Evolutionary conservation across 2,888 invertebrate genomes (phyloP).

Genomic region (Argyresthia goedartella): DNA sequence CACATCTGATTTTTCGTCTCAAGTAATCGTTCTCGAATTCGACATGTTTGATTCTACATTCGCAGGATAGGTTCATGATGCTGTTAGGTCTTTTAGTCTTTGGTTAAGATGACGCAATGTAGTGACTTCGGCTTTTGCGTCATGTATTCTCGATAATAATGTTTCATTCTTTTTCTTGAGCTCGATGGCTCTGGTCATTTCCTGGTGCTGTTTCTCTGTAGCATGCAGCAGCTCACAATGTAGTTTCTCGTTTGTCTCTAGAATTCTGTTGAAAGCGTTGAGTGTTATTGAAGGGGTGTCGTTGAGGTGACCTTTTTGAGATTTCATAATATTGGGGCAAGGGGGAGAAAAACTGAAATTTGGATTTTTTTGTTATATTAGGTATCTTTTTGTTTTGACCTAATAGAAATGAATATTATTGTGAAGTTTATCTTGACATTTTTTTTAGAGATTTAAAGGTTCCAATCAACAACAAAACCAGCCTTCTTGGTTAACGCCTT

Average conservation of each 20-base stretch:
- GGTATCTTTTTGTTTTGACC: no score
- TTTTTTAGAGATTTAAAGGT: no score
- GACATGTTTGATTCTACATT: background rate
- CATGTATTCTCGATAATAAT: constrained; percentile 26
- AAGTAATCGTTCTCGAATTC: constrained; percentile 29
- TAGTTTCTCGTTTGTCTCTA: constrained; percentile 24
- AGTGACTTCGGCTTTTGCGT: constrained; percentile 25
- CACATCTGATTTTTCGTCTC: constrained; percentile 24
- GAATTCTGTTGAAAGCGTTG: constrained; percentile 8
- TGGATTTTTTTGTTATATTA: no score
- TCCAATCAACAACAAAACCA: no score
- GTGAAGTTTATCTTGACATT: no score
- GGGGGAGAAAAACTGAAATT: no score
- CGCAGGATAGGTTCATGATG: background rate
- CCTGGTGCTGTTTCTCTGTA: constrained; percentile 50
- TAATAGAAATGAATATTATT: no score
- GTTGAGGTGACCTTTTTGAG: no score
- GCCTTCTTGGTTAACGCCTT: no score
- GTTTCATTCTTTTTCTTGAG: constrained; percentile 35
- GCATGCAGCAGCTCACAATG: constrained; percentile 25
- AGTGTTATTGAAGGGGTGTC: background rate
- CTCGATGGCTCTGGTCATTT: constrained; percentile 54
- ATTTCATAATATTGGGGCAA: no score
- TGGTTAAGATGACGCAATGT: constrained; percentile 19
- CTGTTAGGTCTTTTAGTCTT: constrained; percentile 8